phyloP scores from a whole-genome alignment of 2,797 vertebrate species.

The Poeciliopsis gracilis region DNA sequence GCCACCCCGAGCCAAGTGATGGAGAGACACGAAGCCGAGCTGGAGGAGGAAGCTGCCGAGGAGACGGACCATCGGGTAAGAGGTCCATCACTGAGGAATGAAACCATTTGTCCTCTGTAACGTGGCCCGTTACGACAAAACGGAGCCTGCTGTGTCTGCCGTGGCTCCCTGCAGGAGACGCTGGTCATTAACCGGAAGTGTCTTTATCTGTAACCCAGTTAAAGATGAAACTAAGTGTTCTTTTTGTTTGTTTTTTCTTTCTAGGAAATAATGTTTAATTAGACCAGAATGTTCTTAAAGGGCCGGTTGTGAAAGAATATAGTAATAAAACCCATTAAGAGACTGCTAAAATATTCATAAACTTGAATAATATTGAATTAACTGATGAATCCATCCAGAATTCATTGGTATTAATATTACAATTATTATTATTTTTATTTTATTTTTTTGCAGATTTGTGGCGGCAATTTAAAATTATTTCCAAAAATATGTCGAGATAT shows the following conservation, averaged over 20 bases:
- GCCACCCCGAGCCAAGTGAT: conserved; percentile 27
- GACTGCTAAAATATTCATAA: too few relatives aligned
- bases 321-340: too few relatives aligned
- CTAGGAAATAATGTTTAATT: not conserved
- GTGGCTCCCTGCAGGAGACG: conserved; percentile 5
- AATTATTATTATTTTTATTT: too few relatives aligned
- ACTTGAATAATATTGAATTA: too few relatives aligned
- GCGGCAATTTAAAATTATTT: too few relatives aligned
- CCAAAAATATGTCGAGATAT: too few relatives aligned
- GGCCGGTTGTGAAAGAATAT: too few relatives aligned
- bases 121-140: not conserved
- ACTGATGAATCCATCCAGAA: too few relatives aligned
- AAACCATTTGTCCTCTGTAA: not conserved
- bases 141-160: too few relatives aligned
- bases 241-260: too few relatives aligned
- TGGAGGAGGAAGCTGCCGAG: conserved; percentile 51
- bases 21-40: conserved; percentile 34
- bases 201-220: not conserved
- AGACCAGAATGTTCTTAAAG: not conserved
- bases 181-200: conserved; percentile 28
- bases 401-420: too few relatives aligned
- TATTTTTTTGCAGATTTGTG: too few relatives aligned
- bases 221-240: not conserved
- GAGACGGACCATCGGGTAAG: conserved; percentile 45
- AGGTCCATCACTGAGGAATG: not conserved